Evolutionary conservation across 2,113 vertebrate genomes (phyloP).

Genomic region (Notechis scutatus): DNA sequence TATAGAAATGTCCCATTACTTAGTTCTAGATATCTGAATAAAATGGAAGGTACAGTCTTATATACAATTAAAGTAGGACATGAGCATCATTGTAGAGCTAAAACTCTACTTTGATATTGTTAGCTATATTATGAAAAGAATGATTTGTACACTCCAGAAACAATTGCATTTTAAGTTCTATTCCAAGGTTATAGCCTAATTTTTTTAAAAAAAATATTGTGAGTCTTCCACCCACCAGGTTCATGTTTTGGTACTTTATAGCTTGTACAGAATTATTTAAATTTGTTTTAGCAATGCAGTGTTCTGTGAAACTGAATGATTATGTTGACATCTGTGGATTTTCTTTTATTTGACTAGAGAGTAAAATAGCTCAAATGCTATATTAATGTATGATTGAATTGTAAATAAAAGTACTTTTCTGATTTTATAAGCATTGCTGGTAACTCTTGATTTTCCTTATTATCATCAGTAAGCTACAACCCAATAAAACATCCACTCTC

Average conservation of each 20-base stretch:
- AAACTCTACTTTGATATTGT: neutral
- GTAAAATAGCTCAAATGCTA: slow-evolving; percentile 33
- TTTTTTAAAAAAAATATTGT: neutral
- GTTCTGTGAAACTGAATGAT: slow-evolving; percentile 1
- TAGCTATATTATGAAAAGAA: neutral
- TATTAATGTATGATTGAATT: slow-evolving; percentile 27
- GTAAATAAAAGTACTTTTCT: neutral
- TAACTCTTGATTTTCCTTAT: neutral
- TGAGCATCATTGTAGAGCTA: neutral
- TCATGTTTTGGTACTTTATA: slow-evolving; percentile 44
- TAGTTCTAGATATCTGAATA: neutral
- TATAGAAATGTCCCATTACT: neutral
- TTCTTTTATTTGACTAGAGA: slow-evolving; percentile 18
- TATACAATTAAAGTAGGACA: neutral
- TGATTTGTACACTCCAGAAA: neutral
- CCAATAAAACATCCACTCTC: neutral
- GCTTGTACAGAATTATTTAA: slow-evolving; percentile 40
- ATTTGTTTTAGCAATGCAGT: neutral
- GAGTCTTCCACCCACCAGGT: neutral
- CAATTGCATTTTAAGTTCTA: neutral
- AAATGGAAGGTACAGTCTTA: neutral
- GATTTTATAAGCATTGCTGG: neutral
- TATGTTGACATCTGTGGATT: slow-evolving; percentile 32
- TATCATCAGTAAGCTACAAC: neutral
- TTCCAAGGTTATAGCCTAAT: neutral